Percentiles rank a stretch among this genome's conserved stretches.
phyloP scores from a whole-genome alignment of 2,797 vertebrate species.

The Myotis planiceps region DNA sequence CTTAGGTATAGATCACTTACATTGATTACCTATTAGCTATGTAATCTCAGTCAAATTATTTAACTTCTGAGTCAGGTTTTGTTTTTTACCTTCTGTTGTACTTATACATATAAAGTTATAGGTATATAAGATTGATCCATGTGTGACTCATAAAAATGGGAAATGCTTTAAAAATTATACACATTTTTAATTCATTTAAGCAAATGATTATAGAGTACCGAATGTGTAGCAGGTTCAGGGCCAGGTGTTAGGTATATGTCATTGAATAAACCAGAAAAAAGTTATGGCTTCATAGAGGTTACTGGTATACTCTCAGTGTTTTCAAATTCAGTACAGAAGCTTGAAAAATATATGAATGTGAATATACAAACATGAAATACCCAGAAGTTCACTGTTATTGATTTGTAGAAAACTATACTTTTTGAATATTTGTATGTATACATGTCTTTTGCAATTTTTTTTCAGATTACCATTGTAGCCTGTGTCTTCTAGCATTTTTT shows the following conservation, averaged over 20 bases:
- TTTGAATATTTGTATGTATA: not conserved
- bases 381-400: not conserved
- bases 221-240: not conserved
- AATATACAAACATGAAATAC: not conserved
- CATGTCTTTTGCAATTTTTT: not conserved
- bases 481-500: not conserved
- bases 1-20: not conserved
- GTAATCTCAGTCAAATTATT: not conserved
- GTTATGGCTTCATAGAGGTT: not conserved
- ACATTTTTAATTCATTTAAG: not conserved
- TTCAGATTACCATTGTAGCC: not conserved
- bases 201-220: not conserved
- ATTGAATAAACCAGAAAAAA: not conserved
- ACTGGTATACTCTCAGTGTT: not conserved
- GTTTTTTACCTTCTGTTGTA: not conserved
- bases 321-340: not conserved
- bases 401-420: not conserved
- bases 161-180: slow-evolving; percentile 21
- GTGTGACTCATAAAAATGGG: not conserved
- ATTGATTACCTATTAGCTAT: not conserved
- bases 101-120: not conserved
- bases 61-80: not conserved
- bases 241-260: not conserved
- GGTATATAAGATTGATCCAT: not conserved
- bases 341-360: not conserved